phyloP scores from a whole-genome alignment of 2,113 vertebrate genomes.

The Bostrychus sinensis region DNA sequence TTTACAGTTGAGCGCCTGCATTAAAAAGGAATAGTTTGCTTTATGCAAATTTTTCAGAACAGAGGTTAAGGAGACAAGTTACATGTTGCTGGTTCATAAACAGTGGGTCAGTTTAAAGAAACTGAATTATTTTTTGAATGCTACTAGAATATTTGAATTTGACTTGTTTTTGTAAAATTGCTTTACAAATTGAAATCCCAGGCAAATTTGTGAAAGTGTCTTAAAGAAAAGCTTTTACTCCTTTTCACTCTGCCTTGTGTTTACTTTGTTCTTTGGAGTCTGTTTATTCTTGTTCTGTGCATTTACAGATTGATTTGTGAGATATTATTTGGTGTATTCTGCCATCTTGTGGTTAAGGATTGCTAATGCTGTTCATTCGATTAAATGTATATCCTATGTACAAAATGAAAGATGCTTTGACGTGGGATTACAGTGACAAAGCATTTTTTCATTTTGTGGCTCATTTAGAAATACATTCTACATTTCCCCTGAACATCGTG shows the following conservation, averaged over 20 bases:
- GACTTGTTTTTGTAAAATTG: slow-evolving; percentile 12
- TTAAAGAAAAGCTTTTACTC: background rate
- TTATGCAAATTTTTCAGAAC: no score
- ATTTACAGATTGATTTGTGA: background rate
- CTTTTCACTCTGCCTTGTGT: background rate
- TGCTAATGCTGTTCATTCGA: slow-evolving; percentile 1
- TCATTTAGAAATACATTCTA: background rate
- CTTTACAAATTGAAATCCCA: slow-evolving; percentile 6
- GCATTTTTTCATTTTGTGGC: no score
- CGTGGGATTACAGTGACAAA: no score
- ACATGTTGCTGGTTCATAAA: no score
- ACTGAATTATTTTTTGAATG: no score
- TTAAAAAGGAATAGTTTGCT: no score
- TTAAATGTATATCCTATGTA: no score
- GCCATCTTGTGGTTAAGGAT: slow-evolving; percentile 60
- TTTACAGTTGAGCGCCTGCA: background rate
- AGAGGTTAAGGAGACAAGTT: no score
- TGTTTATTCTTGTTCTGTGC: background rate
- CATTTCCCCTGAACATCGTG: background rate
- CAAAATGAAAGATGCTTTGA: no score
- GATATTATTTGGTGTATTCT: slow-evolving; percentile 42
- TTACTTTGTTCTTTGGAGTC: background rate
- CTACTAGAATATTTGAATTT: slow-evolving; percentile 17
- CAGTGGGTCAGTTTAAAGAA: no score
- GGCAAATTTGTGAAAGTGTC: background rate